A percentile compares a stretch with the other conserved stretches of the same genome.
phyloP scores from a whole-genome alignment of 2,113 vertebrate species.

The Gallinago paraguaiae region DNA sequence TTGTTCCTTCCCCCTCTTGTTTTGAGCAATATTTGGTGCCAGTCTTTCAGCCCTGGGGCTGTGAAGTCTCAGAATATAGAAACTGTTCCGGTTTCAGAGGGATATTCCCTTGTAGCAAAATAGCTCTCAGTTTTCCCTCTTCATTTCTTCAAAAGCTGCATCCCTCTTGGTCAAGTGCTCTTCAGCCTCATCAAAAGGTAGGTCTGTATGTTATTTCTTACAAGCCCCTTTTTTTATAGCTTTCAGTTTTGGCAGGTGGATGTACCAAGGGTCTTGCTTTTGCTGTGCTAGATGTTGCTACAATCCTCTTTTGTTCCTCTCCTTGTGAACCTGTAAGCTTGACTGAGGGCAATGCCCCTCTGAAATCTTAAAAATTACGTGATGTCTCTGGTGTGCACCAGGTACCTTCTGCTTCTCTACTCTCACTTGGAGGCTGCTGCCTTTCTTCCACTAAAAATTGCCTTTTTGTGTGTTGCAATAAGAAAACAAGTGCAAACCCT shows the following conservation, averaged over 20 bases:
- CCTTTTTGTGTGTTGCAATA: accelerated
- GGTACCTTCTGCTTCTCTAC: background rate
- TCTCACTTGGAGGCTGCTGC: accelerated
- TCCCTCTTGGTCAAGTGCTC: background rate
- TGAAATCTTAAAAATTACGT: background rate
- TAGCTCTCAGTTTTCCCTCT: background rate
- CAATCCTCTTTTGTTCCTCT: background rate
- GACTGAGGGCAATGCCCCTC: background rate
- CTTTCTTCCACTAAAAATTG: background rate
- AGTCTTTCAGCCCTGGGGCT: background rate
- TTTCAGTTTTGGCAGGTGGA: background rate
- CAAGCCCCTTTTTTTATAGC: background rate
- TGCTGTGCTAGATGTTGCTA: background rate
- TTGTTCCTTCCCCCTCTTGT: background rate
- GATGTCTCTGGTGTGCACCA: background rate
- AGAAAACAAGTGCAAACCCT: accelerated
- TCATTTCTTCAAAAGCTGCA: background rate
- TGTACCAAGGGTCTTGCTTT: background rate
- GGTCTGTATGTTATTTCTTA: background rate
- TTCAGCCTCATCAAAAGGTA: background rate
- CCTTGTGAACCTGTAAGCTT: background rate
- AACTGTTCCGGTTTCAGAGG: background rate
- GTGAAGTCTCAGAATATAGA: background rate
- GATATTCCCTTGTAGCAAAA: background rate
- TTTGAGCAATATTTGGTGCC: background rate